Conservation (phyloP, 2,888 invertebrate species). For the Andrena camellia region DNA sequence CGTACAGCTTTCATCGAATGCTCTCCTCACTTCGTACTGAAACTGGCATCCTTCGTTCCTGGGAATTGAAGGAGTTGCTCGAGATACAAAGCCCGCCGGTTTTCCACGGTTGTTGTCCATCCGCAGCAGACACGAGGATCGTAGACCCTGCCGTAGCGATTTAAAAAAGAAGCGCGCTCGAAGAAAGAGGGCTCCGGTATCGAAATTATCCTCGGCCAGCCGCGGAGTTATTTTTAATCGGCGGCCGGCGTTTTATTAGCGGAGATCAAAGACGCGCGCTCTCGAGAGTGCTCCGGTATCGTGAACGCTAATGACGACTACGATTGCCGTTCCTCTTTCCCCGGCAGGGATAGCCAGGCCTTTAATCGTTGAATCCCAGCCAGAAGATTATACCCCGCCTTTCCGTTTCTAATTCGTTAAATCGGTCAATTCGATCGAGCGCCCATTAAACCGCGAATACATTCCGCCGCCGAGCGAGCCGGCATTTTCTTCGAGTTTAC, state of each 20-base stretch:
- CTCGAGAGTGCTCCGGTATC: constrained; percentile 20
- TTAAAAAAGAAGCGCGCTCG: not conserved
- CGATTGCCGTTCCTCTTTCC: constrained; percentile 18
- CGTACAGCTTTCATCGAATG: not conserved
- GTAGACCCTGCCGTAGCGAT: not conserved
- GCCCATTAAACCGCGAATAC: constrained; percentile 48
- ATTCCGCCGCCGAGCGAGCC: not conserved
- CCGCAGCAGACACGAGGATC: not conserved
- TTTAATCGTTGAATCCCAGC: constrained; percentile 35
- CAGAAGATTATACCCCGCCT: constrained; percentile 36
- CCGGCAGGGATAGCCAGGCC: not conserved
- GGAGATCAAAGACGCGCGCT: constrained; percentile 28
- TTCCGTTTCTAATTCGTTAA: constrained; percentile 19
- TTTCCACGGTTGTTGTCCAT: not conserved
- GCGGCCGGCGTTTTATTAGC: constrained; percentile 40
- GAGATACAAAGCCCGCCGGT: not conserved
- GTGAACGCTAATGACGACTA: constrained; percentile 40
- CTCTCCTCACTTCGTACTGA: not conserved
- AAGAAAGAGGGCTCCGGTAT: not conserved
- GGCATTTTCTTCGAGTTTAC: constrained; percentile 14
- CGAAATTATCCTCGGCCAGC: constrained; percentile 22
- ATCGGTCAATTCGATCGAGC: constrained; percentile 49
- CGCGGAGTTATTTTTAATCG: constrained; percentile 44
- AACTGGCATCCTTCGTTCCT: not conserved
- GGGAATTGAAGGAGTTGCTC: not conserved